Conservation (phyloP, 2,888 invertebrate genomes). For the Mythimna impura region DNA sequence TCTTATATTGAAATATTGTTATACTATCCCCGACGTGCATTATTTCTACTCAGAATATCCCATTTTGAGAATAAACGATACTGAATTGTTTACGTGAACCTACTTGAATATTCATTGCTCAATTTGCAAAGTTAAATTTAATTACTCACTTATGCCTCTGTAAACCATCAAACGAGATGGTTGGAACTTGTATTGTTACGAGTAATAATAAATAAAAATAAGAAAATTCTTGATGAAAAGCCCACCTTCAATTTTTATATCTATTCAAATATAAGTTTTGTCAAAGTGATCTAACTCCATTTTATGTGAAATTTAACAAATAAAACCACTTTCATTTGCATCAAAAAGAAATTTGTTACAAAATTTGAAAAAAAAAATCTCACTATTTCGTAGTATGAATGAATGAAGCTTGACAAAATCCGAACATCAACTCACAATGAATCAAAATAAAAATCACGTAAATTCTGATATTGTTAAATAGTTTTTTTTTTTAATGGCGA, state of each 20-base stretch:
- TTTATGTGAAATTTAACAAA: not conserved
- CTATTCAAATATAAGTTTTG: not conserved
- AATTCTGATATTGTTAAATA: not conserved
- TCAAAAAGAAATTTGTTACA: no score
- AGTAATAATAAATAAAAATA: not conserved
- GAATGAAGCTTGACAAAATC: not conserved
- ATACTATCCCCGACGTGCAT: conserved; percentile 52
- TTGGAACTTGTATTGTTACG: conserved; percentile 17
- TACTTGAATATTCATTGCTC: conserved; percentile 39
- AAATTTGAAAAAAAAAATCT: no score
- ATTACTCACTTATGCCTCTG: conserved; percentile 40
- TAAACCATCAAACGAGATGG: conserved; percentile 61
- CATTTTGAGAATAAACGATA: conserved; percentile 39
- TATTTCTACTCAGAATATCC: conserved; percentile 21
- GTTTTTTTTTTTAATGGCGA: not conserved
- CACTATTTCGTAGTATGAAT: not conserved
- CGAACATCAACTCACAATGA: not conserved
- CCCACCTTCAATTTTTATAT: conserved; percentile 31
- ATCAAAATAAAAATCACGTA: not conserved
- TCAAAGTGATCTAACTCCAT: not conserved
- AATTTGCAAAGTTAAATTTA: conserved; percentile 46
- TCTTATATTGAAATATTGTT: conserved; percentile 1
- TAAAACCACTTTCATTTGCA: not conserved
- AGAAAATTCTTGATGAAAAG: not conserved
- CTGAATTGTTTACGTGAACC: conserved; percentile 60